Base-by-base conservation (phyloP, 2,888 invertebrate genomes). In the Apotomis turbidana region DNA sequence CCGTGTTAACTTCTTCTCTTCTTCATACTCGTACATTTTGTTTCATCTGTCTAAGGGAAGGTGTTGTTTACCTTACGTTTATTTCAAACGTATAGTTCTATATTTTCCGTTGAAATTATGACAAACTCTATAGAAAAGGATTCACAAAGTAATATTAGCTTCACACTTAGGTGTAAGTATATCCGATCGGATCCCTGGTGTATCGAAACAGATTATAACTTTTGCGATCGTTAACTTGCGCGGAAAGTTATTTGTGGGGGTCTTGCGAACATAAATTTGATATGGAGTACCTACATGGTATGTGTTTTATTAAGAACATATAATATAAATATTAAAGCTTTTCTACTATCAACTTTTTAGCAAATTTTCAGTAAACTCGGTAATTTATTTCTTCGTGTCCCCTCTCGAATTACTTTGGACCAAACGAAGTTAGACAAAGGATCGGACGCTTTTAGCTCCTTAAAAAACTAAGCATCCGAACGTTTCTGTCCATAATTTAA, bases 171-270 rank as follows among this genome's bases (percentile, higher is more conserved):
- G n/a, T 55, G 55, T 57, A 66, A 66, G 66, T 66, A 9, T 57
- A 46, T 57, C 27, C 44, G 55, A 66, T 55, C 66, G 44, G 66
- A 57, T 66, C 27, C 41, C 36, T 8, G n/a, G 66, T 66, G 66
- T 66, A 66, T 66, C 66, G 66, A 46, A 66, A 66, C 55, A 57
- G 55, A 66, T 66, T 55, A 66, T 55, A 55, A 66, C 55, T 66
- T 66, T 55, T n/a, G n/a, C 46, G 44, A 3, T 55, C 3, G 36
- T 44, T n/a, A 36, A 57, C 27, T 66, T 57, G 13, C 8, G 44
- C 6, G 13, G 13, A 54, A 12, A 13, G 41, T 63, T 15, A 63
- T 63, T 4, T 52, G 13, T 60, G 57, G 2, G 13, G 44, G 13
- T 52, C 52, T 41, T 8, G n/a, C 41, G 3, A 41, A 15, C 13